Base-by-base conservation (phyloP, 2,888 invertebrate genomes). In the Drosophila sordidapex region DNA sequence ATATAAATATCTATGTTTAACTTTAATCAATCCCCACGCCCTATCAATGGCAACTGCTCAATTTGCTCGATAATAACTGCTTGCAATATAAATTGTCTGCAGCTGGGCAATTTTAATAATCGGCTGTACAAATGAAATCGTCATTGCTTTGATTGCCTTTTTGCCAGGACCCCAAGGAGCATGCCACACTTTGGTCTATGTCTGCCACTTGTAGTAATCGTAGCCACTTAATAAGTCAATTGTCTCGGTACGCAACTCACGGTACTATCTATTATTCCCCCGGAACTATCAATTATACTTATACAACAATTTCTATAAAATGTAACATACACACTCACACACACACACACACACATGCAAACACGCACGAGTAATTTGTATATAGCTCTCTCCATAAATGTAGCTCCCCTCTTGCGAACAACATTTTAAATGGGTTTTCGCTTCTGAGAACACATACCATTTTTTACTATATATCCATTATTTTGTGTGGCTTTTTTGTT, bases 171-270 rank as follows among this genome's bases (percentile, higher is more conserved):
- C 13, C 18, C 27, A 40, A 65, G 54, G 25, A 76, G 80, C 80
- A 78, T 78, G 78, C 54, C 48, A 31, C 62, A 67, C 80, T 71
- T 76, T 64, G 51, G 40, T 72, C 53, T 53, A 57, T 57, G 56
- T 65, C 64, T 71, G 60, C 65, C 43, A 51, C 46, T 72, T 52
- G 62, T 57, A 43, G 21, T 57, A 61, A 60, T 48, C 31, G 49
- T 67, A 70, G 66, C 43, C 48, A 53, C 53, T 35, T 35, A 56
- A 46, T 67, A 72, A 72, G 72, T 67, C 61, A 77, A 62, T 66
- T 66, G 52, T 51, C 70, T 64, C 77, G 29, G 60, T 38, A 38
- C 29, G 56, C 61, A 46, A 63, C 15, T 46, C 38, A 56, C 49
- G 25, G 46, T 25, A 15, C 46, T 11, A 21, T 11, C 25, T 27